These are phyloP conservation scores for Drosophila nigromelanica DNA, from an alignment of 1,140 invertebrate genomes.

Conservation along the genomic window DNA sequence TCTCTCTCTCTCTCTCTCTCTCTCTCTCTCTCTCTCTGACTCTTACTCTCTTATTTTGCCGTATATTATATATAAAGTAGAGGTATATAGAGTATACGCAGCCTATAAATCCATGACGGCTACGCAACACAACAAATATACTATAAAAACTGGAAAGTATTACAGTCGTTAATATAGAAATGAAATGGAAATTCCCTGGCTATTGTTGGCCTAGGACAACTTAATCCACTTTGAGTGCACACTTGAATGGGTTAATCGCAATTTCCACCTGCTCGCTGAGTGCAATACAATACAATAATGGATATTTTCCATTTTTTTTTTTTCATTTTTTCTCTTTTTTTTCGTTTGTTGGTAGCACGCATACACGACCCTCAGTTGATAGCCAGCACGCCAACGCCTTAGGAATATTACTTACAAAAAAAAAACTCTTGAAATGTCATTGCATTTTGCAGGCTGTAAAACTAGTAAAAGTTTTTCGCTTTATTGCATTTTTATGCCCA, in stretches of 20 bases:
- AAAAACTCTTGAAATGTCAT: constrained; percentile 63
- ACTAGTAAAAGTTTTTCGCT: constrained; percentile 6
- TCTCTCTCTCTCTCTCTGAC: too few relatives aligned
- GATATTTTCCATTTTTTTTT: constrained; percentile 7
- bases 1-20: too few relatives aligned
- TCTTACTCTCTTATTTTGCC: too few relatives aligned
- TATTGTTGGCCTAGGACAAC: constrained; percentile 3
- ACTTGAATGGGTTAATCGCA: constrained; percentile 48
- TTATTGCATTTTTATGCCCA: constrained; percentile 2
- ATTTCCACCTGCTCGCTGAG: constrained; percentile 33
- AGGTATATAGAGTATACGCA: background rate
- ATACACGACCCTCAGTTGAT: background rate
- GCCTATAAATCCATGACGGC: background rate
- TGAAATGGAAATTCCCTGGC: constrained; percentile 27
- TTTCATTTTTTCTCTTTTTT: background rate
- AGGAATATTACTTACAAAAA: constrained; percentile 6
- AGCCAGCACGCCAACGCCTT: constrained; percentile 20
- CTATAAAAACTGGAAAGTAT: constrained; percentile 8
- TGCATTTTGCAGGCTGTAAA: constrained; percentile 44
- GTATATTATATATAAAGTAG: too few relatives aligned
- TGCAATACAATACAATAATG: constrained; percentile 47
- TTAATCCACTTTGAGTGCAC: constrained; percentile 38
- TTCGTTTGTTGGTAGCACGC: constrained; percentile 20
- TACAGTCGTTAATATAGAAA: constrained; percentile 11
- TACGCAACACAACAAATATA: background rate